Percentiles rank a stretch among this genome's conserved stretches.
These are phyloP conservation scores for Cassiopea xamachana DNA, from an alignment of 30 jellyfish, hydroid and myxozoan species.

Conservation along the genomic window DNA sequence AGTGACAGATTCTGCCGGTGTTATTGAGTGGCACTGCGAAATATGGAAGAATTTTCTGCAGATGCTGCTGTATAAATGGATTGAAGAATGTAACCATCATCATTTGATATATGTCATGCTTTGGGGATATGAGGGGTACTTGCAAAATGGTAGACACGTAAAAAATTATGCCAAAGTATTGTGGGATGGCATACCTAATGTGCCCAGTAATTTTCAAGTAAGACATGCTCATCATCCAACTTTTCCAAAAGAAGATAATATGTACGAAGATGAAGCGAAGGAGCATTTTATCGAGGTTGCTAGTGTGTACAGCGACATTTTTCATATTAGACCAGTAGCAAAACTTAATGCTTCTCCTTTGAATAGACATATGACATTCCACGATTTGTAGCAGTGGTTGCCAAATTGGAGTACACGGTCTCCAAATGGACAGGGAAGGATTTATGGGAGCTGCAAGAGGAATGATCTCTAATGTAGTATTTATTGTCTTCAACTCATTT, in stretches of 20 bases:
- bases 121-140: background rate
- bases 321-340: background rate
- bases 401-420: too few relatives aligned
- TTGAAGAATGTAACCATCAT: background rate
- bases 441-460: too few relatives aligned
- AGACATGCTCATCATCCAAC: background rate
- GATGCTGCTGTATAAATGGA: background rate
- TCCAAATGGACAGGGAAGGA: too few relatives aligned
- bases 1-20: background rate
- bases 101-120: background rate
- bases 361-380: too few relatives aligned
- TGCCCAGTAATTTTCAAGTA: too few relatives aligned
- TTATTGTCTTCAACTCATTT: too few relatives aligned
- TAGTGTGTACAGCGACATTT: background rate
- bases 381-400: too few relatives aligned
- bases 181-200: too few relatives aligned
- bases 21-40: background rate
- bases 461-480: too few relatives aligned
- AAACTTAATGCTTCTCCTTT: too few relatives aligned
- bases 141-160: too few relatives aligned
- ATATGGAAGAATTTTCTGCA: background rate
- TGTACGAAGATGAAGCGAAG: background rate
- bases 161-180: too few relatives aligned
- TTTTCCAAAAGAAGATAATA: background rate
- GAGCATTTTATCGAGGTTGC: background rate